Conservation (phyloP, 1,140 invertebrate species). For the Tribolium castaneum region DNA sequence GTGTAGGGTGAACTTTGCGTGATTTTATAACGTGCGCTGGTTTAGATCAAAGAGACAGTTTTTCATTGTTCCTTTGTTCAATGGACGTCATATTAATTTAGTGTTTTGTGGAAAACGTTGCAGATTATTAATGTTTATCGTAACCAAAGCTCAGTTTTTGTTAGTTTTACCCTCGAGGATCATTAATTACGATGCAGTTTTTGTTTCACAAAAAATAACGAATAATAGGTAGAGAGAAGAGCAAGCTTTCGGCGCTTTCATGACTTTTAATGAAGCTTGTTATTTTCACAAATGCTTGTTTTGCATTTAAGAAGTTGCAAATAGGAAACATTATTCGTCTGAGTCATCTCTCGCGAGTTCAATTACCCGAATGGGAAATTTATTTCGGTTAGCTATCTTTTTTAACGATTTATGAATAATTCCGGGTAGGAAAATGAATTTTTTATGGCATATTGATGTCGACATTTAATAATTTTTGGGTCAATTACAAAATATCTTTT, state of each 20-base stretch:
- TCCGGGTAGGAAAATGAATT: not conserved
- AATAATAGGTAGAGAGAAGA: not conserved
- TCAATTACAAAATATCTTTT: too few relatives aligned
- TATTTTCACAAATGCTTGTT: slow-evolving; percentile 3
- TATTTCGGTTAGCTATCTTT: not conserved
- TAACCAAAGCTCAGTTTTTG: not conserved
- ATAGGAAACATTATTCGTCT: not conserved
- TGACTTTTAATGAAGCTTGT: slow-evolving; percentile 2
- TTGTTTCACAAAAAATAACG: not conserved
- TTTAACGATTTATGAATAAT: not conserved
- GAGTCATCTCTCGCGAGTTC: not conserved
- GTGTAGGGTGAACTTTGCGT: too few relatives aligned
- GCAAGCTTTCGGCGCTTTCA: not conserved
- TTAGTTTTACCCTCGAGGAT: not conserved
- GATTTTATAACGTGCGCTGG: too few relatives aligned
- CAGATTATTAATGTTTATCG: not conserved
- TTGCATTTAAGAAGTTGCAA: slow-evolving; percentile 1
- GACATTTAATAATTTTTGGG: not conserved
- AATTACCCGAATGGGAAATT: not conserved
- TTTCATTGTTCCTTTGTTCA: too few relatives aligned
- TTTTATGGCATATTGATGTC: not conserved
- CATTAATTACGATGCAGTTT: not conserved
- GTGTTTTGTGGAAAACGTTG: not conserved
- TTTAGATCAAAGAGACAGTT: too few relatives aligned
- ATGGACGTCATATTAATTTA: too few relatives aligned